Conservation (phyloP, 2,888 invertebrate genomes). For the Dinocampus coccinellae region DNA sequence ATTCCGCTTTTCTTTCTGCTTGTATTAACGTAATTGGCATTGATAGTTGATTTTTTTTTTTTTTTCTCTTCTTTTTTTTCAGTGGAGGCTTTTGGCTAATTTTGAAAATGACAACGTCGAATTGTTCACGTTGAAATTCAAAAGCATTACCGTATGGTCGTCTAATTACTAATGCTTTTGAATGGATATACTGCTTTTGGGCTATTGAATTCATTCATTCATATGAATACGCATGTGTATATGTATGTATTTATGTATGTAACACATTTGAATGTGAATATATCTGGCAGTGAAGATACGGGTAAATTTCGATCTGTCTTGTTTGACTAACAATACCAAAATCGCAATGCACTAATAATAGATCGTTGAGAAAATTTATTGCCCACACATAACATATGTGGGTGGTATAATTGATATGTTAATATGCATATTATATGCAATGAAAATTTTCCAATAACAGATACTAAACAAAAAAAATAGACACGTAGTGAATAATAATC, state of each 20-base stretch:
- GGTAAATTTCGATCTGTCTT: not conserved
- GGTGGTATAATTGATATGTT: not conserved
- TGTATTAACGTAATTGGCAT: not conserved
- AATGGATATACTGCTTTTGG: not conserved
- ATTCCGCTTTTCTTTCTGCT: not conserved
- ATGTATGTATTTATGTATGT: not conserved
- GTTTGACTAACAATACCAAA: not conserved
- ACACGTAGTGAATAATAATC: no score
- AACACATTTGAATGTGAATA: not conserved
- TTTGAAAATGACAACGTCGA: not conserved
- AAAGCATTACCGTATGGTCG: not conserved
- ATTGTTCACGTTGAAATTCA: not conserved
- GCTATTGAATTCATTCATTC: not conserved
- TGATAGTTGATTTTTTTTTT: not conserved
- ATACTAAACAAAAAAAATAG: not conserved
- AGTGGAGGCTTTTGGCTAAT: not conserved
- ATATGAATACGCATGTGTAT: not conserved
- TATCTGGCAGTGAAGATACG: not conserved
- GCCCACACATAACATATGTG: not conserved
- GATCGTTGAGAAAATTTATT: not conserved
- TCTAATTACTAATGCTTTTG: conserved; percentile 3
- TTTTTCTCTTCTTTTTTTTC: not conserved
- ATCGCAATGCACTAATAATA: not conserved
- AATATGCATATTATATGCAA: no score
- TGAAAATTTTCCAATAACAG: not conserved